Conservation (phyloP, 2,113 vertebrate genomes). For the Polypterus senegalus region DNA sequence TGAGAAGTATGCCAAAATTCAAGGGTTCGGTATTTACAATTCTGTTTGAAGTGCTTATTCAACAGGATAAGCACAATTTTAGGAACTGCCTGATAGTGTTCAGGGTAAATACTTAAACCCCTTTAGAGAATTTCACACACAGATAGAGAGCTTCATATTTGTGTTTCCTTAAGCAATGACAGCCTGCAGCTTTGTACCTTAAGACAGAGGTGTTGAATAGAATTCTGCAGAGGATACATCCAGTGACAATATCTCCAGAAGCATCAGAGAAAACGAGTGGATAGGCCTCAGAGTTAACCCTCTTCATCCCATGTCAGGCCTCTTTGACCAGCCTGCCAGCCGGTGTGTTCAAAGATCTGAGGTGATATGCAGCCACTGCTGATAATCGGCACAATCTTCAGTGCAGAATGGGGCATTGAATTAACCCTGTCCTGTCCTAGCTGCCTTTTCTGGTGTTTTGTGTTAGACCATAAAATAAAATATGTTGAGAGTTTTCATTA, state of each 20-base stretch:
- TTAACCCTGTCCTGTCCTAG: no score
- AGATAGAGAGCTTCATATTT: constrained; percentile 80
- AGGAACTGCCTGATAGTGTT: constrained; percentile 83
- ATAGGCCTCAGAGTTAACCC: constrained; percentile 29
- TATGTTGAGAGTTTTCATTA: no score
- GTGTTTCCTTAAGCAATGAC: constrained; percentile 88
- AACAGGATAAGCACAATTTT: constrained; percentile 97
- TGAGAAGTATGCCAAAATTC: constrained; percentile 38
- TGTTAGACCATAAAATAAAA: no score
- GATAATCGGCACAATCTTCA: no score
- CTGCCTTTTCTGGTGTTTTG: no score
- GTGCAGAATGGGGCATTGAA: no score
- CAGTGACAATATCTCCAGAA: constrained; percentile 73
- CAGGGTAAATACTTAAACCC: constrained; percentile 98
- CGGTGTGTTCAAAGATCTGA: no score
- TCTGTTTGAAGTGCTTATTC: constrained; percentile 95
- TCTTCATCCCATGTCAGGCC: no score
- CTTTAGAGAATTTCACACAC: constrained; percentile 97
- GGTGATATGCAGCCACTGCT: no score
- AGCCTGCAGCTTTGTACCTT: constrained; percentile 85
- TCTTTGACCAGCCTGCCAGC: no score
- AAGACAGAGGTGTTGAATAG: constrained; percentile 84
- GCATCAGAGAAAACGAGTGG: constrained; percentile 63
- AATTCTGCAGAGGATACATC: constrained; percentile 86
- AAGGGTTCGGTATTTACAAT: constrained; percentile 72